phyloP scores from a whole-genome alignment of 2,797 vertebrate species.

The Darevskia mixta region DNA sequence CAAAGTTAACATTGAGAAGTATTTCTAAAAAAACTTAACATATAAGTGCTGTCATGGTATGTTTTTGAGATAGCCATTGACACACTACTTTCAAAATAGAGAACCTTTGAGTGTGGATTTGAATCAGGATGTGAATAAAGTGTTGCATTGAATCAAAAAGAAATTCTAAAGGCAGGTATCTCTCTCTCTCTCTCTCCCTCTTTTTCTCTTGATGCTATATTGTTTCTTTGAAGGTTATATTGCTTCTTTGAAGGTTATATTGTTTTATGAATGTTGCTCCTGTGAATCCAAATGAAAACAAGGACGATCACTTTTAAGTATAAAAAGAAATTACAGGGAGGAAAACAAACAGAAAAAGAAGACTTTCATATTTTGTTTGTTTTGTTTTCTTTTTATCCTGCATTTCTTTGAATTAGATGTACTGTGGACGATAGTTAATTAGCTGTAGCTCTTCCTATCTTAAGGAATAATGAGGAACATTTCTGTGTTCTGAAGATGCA shows the following conservation, averaged over 20 bases:
- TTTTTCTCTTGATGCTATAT: background rate
- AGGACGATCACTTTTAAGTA: background rate
- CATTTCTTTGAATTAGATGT: background rate
- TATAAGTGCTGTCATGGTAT: rapidly evolving
- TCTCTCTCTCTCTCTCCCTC: background rate
- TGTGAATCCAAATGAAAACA: background rate
- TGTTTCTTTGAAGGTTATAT: background rate
- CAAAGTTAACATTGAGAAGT: constrained; percentile 2
- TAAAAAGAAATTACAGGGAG: background rate
- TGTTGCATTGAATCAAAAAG: background rate
- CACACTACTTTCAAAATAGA: background rate
- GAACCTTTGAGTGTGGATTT: background rate
- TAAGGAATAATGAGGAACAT: background rate
- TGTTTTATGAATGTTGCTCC: background rate
- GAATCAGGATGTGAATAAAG: background rate
- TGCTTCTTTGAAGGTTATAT: background rate
- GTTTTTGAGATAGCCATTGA: background rate
- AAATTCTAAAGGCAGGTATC: background rate
- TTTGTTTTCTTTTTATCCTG: background rate
- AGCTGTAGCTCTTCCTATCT: background rate
- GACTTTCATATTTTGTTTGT: background rate
- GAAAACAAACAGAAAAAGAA: background rate
- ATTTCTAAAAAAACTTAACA: rapidly evolving
- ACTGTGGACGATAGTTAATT: background rate
- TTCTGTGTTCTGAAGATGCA: background rate